Evolutionary conservation across 2,797 vertebrate species (phyloP).

Genomic region (Neosalanx taihuensis): DNA sequence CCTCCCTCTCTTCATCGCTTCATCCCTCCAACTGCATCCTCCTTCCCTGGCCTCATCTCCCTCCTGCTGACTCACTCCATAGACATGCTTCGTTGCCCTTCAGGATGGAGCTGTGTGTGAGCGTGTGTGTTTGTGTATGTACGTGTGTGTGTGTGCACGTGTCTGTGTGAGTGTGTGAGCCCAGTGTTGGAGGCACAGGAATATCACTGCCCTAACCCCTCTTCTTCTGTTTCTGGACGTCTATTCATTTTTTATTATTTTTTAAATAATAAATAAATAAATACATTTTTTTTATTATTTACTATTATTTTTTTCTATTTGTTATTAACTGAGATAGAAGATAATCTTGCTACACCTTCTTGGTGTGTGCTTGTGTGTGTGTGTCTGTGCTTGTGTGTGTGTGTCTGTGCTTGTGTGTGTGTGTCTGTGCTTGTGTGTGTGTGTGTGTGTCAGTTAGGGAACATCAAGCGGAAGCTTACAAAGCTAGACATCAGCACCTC

Average conservation of each 20-base stretch:
- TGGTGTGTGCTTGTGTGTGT: not conserved
- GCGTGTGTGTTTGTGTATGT: not conserved
- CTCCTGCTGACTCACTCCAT: constrained; percentile 25
- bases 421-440: not conserved
- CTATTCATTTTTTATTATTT: too few species aligned
- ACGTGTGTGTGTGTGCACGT: not conserved
- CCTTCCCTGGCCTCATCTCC: not conserved
- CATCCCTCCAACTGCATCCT: not conserved
- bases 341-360: too few species aligned
- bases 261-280: too few species aligned
- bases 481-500: not conserved
- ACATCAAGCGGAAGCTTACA: not conserved
- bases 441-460: not conserved
- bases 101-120: not conserved
- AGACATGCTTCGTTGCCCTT: constrained; percentile 11
- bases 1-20: not conserved
- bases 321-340: not conserved
- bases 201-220: not conserved
- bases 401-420: not conserved
- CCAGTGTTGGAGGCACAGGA: not conserved
- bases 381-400: not conserved
- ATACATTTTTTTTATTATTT: too few species aligned
- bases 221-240: not conserved
- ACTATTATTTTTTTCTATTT: too few species aligned
- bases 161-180: too few species aligned